phyloP scores from a whole-genome alignment of 2,113 vertebrate species.

The Atractosteus spatula region DNA sequence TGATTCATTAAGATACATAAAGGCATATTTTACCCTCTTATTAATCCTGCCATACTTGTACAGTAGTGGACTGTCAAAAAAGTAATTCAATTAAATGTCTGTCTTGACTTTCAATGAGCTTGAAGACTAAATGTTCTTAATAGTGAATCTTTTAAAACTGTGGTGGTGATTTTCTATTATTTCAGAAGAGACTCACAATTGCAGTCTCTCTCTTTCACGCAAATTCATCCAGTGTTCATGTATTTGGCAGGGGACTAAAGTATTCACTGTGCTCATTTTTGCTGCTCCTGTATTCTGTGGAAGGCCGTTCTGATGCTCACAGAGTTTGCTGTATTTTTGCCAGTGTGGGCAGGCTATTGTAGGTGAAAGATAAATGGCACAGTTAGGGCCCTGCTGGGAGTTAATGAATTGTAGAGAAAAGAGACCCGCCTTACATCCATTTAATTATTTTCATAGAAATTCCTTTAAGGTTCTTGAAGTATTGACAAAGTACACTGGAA shows the following conservation, averaged over 20 bases:
- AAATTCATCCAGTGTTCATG: neutral
- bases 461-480: too few species aligned
- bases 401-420: neutral
- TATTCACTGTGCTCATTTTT: slow-evolving; percentile 32
- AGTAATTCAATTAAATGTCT: neutral
- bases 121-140: too few species aligned
- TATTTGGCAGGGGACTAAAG: slow-evolving; percentile 12
- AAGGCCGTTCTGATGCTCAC: slow-evolving; percentile 6
- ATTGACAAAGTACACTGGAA: too few species aligned
- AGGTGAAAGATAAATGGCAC: neutral
- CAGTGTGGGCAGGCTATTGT: neutral
- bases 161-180: slow-evolving; percentile 13
- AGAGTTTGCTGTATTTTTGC: slow-evolving; percentile 5
- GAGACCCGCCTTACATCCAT: neutral
- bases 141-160: too few species aligned
- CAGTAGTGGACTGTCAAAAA: neutral
- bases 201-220: neutral
- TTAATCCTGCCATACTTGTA: neutral
- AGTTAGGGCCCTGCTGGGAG: neutral
- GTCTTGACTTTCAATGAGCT: too few species aligned
- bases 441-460: too few species aligned
- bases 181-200: slow-evolving; percentile 8
- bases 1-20: too few species aligned
- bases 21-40: too few species aligned
- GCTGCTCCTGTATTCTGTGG: slow-evolving; percentile 14